Evolutionary conservation across 1,140 invertebrate genomes (phyloP).

Genomic region (Melanaphis sacchari): DNA sequence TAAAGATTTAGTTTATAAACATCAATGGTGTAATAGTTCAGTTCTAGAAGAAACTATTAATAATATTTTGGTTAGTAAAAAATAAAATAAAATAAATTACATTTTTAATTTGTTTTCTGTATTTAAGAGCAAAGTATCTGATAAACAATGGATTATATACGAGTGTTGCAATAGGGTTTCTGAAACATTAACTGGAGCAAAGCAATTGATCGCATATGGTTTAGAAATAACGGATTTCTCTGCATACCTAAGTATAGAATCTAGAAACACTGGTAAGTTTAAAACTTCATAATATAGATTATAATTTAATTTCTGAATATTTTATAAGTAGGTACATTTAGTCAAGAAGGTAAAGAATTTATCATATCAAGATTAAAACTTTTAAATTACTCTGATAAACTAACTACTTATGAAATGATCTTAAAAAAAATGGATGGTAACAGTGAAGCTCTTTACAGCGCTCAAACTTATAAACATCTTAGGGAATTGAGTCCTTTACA

Average conservation of each 20-base stretch:
- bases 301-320: not conserved
- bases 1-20: constrained; percentile 57
- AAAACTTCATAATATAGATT: not conserved
- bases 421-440: constrained; percentile 32
- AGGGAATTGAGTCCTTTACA: constrained; percentile 47
- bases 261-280: not conserved
- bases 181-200: constrained; percentile 46
- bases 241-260: constrained; percentile 29
- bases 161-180: constrained; percentile 44
- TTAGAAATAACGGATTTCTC: constrained; percentile 53
- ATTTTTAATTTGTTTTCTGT: not conserved
- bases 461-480: constrained; percentile 33
- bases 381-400: constrained; percentile 37
- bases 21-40: constrained; percentile 50
- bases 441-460: not conserved
- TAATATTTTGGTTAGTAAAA: constrained; percentile 31
- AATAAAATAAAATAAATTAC: not conserved
- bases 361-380: constrained; percentile 49
- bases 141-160: constrained; percentile 44
- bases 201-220: constrained; percentile 24
- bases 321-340: constrained; percentile 21
- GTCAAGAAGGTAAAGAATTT: constrained; percentile 45
- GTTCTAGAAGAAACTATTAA: constrained; percentile 37
- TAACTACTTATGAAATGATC: constrained; percentile 46
- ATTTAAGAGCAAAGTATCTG: constrained; percentile 43